These are phyloP conservation scores for Xerus inauris DNA, from an alignment of 2,113 vertebrate genomes.

Conservation along the genomic window DNA sequence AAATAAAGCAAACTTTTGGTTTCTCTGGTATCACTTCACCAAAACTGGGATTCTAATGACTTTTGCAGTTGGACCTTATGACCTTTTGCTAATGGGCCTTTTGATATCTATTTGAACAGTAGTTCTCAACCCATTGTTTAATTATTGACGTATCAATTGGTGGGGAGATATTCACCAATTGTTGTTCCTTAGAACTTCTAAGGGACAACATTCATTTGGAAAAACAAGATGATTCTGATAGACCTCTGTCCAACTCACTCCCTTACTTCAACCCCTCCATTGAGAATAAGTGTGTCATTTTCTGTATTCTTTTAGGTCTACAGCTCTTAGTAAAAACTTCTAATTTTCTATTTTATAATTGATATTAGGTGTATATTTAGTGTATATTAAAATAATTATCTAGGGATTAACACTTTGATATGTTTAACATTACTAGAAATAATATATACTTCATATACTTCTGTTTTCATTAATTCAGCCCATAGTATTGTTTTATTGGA, in stretches of 20 bases:
- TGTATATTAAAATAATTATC: conserved; percentile 21
- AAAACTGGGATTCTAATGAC: background rate
- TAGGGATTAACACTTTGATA: conserved; percentile 36
- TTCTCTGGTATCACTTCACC: background rate
- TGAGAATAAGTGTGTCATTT: background rate
- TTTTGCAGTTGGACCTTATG: background rate
- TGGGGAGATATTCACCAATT: background rate
- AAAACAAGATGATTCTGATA: background rate
- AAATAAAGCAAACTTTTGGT: background rate
- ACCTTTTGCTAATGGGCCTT: background rate
- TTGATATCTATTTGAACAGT: background rate
- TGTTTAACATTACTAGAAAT: background rate
- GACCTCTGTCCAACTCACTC: background rate
- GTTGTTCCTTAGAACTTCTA: background rate
- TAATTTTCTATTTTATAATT: conserved; percentile 33
- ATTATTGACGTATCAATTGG: background rate
- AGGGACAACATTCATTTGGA: background rate
- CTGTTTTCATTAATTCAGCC: background rate
- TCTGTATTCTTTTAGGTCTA: background rate
- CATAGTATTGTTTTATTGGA: background rate
- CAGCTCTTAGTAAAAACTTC: background rate
- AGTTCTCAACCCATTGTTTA: background rate
- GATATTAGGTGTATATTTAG: background rate
- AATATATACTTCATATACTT: background rate
- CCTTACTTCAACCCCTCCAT: background rate